These are phyloP conservation scores for Netelia fuscicornis DNA, from an alignment of 2,888 invertebrate species.

Conservation along the genomic window DNA sequence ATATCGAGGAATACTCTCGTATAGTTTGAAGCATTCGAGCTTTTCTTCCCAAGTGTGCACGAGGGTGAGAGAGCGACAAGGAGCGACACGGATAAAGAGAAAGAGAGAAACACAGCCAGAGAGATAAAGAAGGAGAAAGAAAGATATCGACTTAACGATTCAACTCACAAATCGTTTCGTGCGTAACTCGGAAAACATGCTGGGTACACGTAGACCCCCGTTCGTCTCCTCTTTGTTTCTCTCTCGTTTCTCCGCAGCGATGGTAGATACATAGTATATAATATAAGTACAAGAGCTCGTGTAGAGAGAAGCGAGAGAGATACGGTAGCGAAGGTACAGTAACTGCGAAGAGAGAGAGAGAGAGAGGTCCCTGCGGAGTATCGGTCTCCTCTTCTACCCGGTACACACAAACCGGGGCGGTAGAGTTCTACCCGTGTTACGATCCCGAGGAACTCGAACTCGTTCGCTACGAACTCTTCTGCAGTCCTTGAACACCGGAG, in stretches of 20 bases:
- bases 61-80: constrained; percentile 15
- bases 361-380: constrained; percentile 42
- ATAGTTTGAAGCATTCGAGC: constrained; percentile 25
- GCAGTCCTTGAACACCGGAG: constrained; percentile 52
- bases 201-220: constrained; percentile 35
- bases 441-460: constrained; percentile 52
- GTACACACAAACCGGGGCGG: constrained; percentile 49
- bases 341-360: constrained; percentile 9
- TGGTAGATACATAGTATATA: constrained; percentile 52
- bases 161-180: constrained; percentile 65
- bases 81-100: constrained; percentile 20
- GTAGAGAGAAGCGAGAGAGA: constrained; percentile 18
- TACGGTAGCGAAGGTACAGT: constrained; percentile 44
- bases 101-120: constrained; percentile 35
- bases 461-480: constrained; percentile 25
- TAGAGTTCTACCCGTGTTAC: constrained; percentile 60
- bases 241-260: constrained; percentile 47
- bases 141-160: constrained; percentile 58
- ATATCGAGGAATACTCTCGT: constrained; percentile 24
- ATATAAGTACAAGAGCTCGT: constrained; percentile 47
- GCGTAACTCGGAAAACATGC: constrained; percentile 61
- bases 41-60: constrained; percentile 36
- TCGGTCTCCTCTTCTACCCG: background rate
- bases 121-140: constrained; percentile 44
- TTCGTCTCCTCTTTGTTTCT: constrained; percentile 14